These are phyloP conservation scores for Tragelaphus imberbis DNA, from an alignment of 2,113 vertebrate species.

Conservation along the genomic window DNA sequence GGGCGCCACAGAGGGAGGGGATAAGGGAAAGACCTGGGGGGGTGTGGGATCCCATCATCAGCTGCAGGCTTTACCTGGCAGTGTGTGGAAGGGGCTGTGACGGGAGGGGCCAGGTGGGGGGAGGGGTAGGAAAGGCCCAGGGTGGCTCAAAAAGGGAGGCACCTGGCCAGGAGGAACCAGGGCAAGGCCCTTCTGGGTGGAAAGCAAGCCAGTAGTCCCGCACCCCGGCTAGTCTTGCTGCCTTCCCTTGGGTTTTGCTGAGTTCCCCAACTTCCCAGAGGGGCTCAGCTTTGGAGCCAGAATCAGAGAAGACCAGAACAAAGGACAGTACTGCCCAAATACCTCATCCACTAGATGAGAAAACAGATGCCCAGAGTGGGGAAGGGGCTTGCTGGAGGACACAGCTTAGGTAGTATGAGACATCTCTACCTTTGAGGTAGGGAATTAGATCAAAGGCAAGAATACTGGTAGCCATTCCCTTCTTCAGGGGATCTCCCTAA, in stretches of 20 bases:
- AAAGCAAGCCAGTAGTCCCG: not conserved
- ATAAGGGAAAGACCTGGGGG: slow-evolving; percentile 8
- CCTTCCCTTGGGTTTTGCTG: not conserved
- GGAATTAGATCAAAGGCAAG: not conserved
- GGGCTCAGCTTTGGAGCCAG: not conserved
- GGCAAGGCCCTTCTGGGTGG: not conserved
- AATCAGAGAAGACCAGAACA: not conserved
- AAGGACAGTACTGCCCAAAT: not conserved
- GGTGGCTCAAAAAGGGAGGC: not conserved
- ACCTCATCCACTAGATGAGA: not conserved
- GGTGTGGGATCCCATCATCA: not conserved
- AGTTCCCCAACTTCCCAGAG: not conserved
- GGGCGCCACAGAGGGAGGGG: slow-evolving; percentile 57
- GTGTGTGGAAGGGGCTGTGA: not conserved
- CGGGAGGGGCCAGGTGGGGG: not conserved
- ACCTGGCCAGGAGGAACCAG: not conserved
- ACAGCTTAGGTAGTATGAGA: not conserved
- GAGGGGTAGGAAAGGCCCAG: not conserved
- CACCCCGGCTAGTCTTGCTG: not conserved
- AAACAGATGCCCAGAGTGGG: not conserved
- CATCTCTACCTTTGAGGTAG: not conserved
- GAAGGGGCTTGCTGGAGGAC: not conserved
- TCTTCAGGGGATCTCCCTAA: not conserved
- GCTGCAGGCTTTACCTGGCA: not conserved
- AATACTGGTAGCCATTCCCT: not conserved